phyloP scores from a whole-genome alignment of 2,797 vertebrate species.

The Micropoecilia bifurca region DNA sequence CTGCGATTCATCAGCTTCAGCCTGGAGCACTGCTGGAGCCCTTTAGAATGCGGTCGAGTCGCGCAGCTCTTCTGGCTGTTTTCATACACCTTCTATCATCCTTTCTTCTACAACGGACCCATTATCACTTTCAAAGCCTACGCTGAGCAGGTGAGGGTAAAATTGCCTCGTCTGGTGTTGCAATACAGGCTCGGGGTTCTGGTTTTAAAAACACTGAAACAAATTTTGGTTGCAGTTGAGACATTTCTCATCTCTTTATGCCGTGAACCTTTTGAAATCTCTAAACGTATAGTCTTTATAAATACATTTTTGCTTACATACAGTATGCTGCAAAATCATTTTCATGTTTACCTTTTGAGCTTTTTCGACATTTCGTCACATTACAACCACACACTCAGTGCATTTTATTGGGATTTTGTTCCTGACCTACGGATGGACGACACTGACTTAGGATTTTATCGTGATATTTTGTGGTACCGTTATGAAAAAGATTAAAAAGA shows the following conservation, averaged over 20 bases:
- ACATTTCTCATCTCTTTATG: not conserved
- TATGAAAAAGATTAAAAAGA: too few species aligned
- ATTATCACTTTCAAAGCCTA: slow-evolving; percentile 90
- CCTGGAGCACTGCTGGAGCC: slow-evolving; percentile 88
- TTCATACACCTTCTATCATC: slow-evolving; percentile 95
- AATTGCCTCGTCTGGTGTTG: slow-evolving; percentile 7
- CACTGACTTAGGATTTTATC: not conserved
- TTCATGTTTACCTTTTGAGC: not conserved
- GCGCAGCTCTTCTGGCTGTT: slow-evolving; percentile 86
- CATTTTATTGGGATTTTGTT: not conserved
- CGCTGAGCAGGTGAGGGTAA: slow-evolving; percentile 83
- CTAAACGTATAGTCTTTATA: too few species aligned
- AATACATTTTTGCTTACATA: not conserved
- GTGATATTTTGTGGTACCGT: too few species aligned
- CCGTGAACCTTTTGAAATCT: not conserved
- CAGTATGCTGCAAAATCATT: not conserved
- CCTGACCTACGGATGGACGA: too few species aligned
- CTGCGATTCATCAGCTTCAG: slow-evolving; percentile 95
- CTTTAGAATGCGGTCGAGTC: slow-evolving; percentile 45
- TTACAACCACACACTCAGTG: not conserved
- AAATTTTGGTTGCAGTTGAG: not conserved
- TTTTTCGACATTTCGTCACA: not conserved
- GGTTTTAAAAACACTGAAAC: slow-evolving; percentile 1
- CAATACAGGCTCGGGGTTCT: slow-evolving; percentile 10
- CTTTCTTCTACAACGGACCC: slow-evolving; percentile 95